These are phyloP conservation scores for Cephus nigrinus DNA, from an alignment of 2,888 invertebrate species.

Conservation along the genomic window DNA sequence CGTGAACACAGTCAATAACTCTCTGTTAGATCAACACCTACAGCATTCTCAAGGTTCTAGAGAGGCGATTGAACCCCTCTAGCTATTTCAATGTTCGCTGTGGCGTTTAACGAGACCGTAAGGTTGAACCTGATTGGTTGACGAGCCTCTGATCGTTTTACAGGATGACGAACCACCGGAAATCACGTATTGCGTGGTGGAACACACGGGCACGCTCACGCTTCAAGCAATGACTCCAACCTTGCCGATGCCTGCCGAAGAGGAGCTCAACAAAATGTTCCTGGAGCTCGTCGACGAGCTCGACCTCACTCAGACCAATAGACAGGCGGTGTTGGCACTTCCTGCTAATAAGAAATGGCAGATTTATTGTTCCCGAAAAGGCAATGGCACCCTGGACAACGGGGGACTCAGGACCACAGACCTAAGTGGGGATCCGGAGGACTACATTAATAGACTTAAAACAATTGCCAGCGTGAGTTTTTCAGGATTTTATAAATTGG, in stretches of 20 bases:
- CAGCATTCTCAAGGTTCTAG: not conserved
- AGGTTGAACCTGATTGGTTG: not conserved
- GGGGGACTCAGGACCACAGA: conserved; percentile 73
- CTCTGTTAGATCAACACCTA: not conserved
- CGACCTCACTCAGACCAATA: conserved; percentile 92
- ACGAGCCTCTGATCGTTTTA: conserved; percentile 45
- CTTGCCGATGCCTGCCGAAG: conserved; percentile 92
- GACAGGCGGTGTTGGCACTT: conserved; percentile 92
- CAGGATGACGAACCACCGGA: conserved; percentile 96
- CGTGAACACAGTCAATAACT: not conserved
- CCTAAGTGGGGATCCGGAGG: conserved; percentile 84
- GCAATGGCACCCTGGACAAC: conserved; percentile 73
- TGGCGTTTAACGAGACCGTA: not conserved
- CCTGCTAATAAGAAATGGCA: conserved; percentile 98
- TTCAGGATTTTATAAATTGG: not conserved
- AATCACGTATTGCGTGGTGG: conserved; percentile 94
- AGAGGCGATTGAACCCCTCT: not conserved
- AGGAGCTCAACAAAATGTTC: conserved; percentile 93
- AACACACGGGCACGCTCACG: conserved; percentile 86
- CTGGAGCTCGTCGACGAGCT: conserved; percentile 95
- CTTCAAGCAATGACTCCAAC: conserved; percentile 91
- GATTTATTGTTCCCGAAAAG: conserved; percentile 91
- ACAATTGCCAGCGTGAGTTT: conserved; percentile 80
- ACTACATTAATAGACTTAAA: conserved; percentile 90
- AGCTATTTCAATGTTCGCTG: not conserved